Percentiles rank a stretch among this genome's conserved stretches.
Conservation (phyloP, 2,113 vertebrate species). For the Actenoides lindsayi region DNA sequence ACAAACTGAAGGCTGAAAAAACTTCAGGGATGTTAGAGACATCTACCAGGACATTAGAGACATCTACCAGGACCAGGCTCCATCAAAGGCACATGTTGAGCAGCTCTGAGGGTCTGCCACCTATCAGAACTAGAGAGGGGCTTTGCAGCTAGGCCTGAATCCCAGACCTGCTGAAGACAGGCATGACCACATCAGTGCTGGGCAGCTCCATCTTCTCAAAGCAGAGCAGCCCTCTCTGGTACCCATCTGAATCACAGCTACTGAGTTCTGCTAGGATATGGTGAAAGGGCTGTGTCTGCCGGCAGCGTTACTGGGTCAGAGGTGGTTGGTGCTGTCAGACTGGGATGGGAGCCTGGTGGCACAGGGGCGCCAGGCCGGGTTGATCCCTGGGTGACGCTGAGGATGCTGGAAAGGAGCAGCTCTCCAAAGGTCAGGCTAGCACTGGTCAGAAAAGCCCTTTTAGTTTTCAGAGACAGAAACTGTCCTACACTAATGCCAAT, state of each 20-base stretch:
- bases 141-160: neutral
- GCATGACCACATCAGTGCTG: neutral
- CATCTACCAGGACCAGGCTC: neutral
- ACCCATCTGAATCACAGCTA: neutral
- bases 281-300: neutral
- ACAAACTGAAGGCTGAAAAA: neutral
- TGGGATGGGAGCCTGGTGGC: neutral
- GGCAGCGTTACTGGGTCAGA: neutral
- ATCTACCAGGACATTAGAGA: neutral
- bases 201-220: neutral
- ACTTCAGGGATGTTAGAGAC: neutral
- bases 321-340: neutral
- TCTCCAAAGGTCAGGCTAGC: neutral
- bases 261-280: accelerated
- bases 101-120: neutral
- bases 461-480: constrained; percentile 42
- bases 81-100: neutral
- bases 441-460: constrained; percentile 43
- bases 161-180: neutral
- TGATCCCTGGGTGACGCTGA: neutral
- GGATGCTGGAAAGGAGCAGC: neutral
- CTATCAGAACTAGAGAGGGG: neutral
- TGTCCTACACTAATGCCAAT: constrained; percentile 54
- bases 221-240: neutral
- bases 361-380: neutral